Evolutionary conservation across 2,888 invertebrate species (phyloP), one percentile per base, ranked within the genome.

Genomic region (Platypus cylindrus): DNA sequence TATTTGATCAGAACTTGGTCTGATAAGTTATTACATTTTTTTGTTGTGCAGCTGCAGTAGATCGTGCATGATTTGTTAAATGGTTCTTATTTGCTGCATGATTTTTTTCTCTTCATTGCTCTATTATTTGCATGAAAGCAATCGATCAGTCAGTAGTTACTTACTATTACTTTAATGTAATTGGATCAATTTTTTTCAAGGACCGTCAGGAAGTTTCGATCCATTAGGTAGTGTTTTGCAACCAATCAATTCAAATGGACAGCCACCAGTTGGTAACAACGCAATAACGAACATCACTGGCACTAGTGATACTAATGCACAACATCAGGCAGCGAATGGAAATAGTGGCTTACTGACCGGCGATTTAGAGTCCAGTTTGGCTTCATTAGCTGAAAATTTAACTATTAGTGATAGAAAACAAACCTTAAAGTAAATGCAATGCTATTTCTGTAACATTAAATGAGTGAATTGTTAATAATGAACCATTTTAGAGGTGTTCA

Each of bases 311-410:
- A 15, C 32, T 17, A 47, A 38, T 20, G 44, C 40, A 11, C 51
- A 50, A 32, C 49, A 45, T 27, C 46, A 48, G 30, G 43, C 56
- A 50, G 49, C 63, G 37, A 51, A 55, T 29, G 48, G 54, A 12
- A 61, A 60, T 40, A 58, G 67, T 45, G 63, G 67, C 43, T 79
- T 94, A 46, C 70, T 93, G 44, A 87, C 89, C 16, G 89, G 90
- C 36, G 94, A 94, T 64, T 68, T 95, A 60, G 93, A 95, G 60
- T 85, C 89, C 49, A 91, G 90, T 50, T 75, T 94, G 41, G 91
- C 91, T 43, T 84, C 84, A 46, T 68, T 95, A 51, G 94, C 93
- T 43, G 87, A 93, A 66, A 94, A 93, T 65, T 73, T 95, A 51
- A 75, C 79, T 52, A 87, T 89, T 54, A 84, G 85, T 65, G 77